Percentiles rank a stretch among this genome's conserved stretches.
These are phyloP conservation scores for Drosophila guanche DNA, from an alignment of 1,140 invertebrate genomes.

Conservation along the genomic window DNA sequence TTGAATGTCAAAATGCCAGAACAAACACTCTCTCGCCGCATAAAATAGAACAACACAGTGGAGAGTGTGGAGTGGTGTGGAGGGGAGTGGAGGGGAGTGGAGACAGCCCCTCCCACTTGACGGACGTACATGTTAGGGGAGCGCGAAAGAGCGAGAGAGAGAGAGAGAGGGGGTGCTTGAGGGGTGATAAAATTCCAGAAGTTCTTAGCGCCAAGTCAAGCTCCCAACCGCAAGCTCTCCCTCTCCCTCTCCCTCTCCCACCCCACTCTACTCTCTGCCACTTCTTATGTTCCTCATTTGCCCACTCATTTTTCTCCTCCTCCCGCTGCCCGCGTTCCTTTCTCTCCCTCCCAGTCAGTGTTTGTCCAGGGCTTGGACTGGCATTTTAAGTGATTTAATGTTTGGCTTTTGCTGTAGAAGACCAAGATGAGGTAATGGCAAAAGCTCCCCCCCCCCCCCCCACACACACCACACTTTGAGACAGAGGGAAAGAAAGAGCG, in stretches of 20 bases:
- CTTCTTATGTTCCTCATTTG: not conserved
- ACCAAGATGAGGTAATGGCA: slow-evolving; percentile 46
- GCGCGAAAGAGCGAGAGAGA: not conserved
- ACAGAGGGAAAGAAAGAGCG: not conserved
- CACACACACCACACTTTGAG: not conserved
- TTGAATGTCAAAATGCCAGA: slow-evolving; percentile 57
- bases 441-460: not conserved
- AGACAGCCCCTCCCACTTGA: not conserved
- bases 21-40: slow-evolving; percentile 20
- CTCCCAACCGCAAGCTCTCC: slow-evolving; percentile 31
- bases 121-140: slow-evolving; percentile 1
- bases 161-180: not conserved
- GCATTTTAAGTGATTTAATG: slow-evolving; percentile 80
- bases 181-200: slow-evolving; percentile 53
- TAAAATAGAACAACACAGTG: slow-evolving; percentile 20
- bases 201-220: slow-evolving; percentile 60
- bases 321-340: not conserved
- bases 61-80: too few species aligned
- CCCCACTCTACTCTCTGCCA: slow-evolving; percentile 16
- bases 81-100: too few species aligned
- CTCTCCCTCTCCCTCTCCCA: not conserved
- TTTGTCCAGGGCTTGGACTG: slow-evolving; percentile 74
- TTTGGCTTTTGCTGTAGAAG: slow-evolving; percentile 69
- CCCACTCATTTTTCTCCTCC: not conserved
- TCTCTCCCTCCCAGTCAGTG: slow-evolving; percentile 35